A percentile compares a stretch with the other conserved stretches of the same genome.
phyloP scores from a whole-genome alignment of 2,797 vertebrate species.

The Odontamblyopus rebecca region DNA sequence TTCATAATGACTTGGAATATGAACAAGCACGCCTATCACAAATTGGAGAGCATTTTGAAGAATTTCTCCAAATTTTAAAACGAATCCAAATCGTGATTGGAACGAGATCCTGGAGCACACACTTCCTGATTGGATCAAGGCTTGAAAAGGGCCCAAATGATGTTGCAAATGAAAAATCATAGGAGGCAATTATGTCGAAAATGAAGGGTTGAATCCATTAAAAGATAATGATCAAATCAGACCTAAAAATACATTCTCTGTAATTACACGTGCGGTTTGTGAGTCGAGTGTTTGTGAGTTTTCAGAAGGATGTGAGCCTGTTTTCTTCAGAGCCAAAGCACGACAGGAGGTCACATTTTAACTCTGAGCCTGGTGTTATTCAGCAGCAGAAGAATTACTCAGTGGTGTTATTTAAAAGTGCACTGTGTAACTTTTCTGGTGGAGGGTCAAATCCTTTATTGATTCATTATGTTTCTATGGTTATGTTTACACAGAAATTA shows the following conservation, averaged over 20 bases:
- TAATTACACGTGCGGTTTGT: slow-evolving; percentile 13
- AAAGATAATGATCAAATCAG: slow-evolving; percentile 14
- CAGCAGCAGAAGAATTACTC: no score
- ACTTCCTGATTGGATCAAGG: slow-evolving; percentile 6
- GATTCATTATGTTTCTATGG: no score
- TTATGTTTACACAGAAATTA: no score
- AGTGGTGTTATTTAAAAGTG: no score
- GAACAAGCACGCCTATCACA: not conserved
- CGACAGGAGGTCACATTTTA: not conserved
- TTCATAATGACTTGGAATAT: not conserved
- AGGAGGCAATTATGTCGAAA: slow-evolving; percentile 2
- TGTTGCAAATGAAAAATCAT: slow-evolving; percentile 13
- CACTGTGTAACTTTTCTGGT: no score
- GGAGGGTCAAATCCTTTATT: no score
- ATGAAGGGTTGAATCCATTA: slow-evolving; percentile 10
- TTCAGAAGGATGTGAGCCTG: not conserved
- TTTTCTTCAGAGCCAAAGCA: slow-evolving; percentile 3
- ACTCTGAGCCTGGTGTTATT: not conserved
- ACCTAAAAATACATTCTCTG: slow-evolving; percentile 8
- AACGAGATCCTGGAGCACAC: slow-evolving; percentile 4
- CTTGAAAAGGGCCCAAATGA: slow-evolving; percentile 9
- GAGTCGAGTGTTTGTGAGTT: slow-evolving; percentile 6
- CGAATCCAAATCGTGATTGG: not conserved
- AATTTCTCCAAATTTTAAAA: slow-evolving; percentile 16
- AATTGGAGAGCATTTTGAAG: not conserved